A percentile compares a stretch with the other conserved stretches of the same genome.
Evolutionary conservation across 2,113 vertebrate genomes (phyloP).

Genomic region (Odobenus rosmarus): DNA sequence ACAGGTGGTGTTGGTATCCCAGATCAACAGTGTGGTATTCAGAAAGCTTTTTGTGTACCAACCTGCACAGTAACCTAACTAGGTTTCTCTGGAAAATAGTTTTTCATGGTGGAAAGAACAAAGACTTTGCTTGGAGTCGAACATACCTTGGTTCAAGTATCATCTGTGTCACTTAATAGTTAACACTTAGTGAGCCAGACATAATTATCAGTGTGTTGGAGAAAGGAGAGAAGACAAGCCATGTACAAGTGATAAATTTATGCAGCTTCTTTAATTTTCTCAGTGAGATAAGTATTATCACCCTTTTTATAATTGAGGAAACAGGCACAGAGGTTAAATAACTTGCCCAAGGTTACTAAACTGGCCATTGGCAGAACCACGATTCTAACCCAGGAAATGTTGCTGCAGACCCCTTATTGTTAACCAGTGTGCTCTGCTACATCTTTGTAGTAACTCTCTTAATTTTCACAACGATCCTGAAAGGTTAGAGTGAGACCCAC

Average conservation of each 20-base stretch:
- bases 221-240: neutral
- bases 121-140: neutral
- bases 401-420: neutral
- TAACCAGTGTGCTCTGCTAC: neutral
- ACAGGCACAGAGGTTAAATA: neutral
- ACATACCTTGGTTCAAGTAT: neutral
- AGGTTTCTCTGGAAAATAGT: neutral
- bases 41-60: conserved; percentile 1
- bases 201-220: neutral
- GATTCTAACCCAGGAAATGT: neutral
- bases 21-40: neutral
- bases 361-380: neutral
- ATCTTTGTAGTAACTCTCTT: neutral
- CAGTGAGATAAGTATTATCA: neutral
- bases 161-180: neutral
- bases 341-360: neutral
- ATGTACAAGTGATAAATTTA: neutral
- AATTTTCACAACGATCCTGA: neutral
- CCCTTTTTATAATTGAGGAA: neutral
- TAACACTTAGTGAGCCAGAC: neutral
- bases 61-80: neutral
- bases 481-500: neutral
- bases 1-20: neutral
- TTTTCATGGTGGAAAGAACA: neutral
- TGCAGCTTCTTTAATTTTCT: neutral